Percentiles rank a stretch among this genome's conserved stretches.
Conservation (phyloP, 2,797 vertebrate species). For the Xiphorhynchus erythropygius region DNA sequence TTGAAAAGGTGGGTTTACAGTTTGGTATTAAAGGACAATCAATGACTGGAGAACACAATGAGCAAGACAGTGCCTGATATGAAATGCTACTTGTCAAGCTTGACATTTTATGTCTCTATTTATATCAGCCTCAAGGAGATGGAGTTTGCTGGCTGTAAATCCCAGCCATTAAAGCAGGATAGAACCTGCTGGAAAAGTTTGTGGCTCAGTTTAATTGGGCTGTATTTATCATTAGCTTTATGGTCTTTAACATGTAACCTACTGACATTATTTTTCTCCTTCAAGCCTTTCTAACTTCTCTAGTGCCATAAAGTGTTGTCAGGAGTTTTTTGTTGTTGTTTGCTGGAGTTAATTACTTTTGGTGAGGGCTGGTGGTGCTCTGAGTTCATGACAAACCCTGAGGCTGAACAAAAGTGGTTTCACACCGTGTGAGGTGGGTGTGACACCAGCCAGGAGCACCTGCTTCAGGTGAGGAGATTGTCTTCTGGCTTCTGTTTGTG, state of each 20-base stretch:
- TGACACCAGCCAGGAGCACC: not conserved
- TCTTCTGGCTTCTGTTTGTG: not conserved
- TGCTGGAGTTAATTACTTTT: not conserved
- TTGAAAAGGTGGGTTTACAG: not conserved
- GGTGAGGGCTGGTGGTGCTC: not conserved
- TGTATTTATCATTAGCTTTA: not conserved
- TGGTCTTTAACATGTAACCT: not conserved
- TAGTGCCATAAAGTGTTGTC: not conserved
- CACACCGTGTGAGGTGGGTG: not conserved
- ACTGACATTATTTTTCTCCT: not conserved
- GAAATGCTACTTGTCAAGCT: slow-evolving; percentile 21
- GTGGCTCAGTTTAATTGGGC: not conserved
- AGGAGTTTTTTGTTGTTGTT: not conserved
- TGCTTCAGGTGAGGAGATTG: not conserved
- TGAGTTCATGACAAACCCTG: not conserved
- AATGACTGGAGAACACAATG: not conserved
- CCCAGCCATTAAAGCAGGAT: slow-evolving; percentile 1
- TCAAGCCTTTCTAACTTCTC: not conserved
- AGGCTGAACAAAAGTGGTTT: not conserved
- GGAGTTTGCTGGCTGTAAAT: slow-evolving; percentile 28
- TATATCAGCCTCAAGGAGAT: slow-evolving; percentile 12
- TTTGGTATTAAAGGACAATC: not conserved
- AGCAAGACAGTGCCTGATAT: not conserved
- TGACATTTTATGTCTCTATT: slow-evolving; percentile 32
- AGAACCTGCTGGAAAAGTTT: not conserved